phyloP scores from a whole-genome alignment of 2,888 invertebrate species.

The Dicyrtomina minuta region DNA sequence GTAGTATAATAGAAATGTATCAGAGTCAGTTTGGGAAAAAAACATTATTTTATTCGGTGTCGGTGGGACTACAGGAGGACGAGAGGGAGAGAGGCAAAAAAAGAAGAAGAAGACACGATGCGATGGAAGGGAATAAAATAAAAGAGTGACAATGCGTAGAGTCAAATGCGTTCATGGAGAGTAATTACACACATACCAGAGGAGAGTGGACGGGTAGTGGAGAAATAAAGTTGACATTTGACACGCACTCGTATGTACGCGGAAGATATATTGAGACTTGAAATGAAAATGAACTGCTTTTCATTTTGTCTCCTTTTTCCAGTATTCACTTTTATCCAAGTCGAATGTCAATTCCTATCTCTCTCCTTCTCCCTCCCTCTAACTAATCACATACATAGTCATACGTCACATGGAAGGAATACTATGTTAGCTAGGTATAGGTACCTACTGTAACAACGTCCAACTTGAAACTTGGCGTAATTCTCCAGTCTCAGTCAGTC shows the following conservation, averaged over 20 bases:
- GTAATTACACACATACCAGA: constrained; percentile 12
- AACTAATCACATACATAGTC: no score
- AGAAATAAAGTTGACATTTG: constrained; percentile 20
- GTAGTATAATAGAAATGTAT: no score
- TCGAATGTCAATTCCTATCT: constrained; percentile 4
- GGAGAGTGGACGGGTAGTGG: neutral
- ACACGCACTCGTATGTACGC: neutral
- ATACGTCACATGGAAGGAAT: no score
- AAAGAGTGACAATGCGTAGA: constrained; percentile 8
- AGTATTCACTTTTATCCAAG: neutral
- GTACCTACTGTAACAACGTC: no score
- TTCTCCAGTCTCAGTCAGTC: no score
- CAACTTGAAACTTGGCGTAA: no score
- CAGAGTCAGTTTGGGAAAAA: no score
- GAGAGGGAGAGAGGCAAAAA: no score
- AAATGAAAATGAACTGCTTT: constrained; percentile 19
- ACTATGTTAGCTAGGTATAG: no score
- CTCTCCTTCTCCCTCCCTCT: neutral
- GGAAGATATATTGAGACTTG: neutral
- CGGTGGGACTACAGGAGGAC: neutral
- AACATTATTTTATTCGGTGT: no score
- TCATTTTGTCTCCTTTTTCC: neutral
- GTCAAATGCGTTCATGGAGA: neutral
- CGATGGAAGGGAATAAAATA: neutral
- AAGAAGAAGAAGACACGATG: neutral